Conservation (phyloP, 2,113 vertebrate genomes). For the Herpetotheres cachinnans region DNA sequence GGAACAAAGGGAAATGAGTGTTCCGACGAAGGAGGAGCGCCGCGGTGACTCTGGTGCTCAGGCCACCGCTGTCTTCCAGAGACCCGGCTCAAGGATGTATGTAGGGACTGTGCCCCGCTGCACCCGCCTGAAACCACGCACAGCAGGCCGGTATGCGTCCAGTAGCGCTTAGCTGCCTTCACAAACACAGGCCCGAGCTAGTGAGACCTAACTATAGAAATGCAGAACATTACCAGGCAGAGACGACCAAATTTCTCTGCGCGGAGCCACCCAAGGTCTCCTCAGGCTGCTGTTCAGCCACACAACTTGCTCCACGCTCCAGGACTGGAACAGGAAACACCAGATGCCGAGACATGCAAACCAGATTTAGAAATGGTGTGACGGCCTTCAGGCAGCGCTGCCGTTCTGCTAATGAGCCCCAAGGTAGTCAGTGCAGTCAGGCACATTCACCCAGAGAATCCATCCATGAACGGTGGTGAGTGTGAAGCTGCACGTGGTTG, state of each 20-base stretch:
- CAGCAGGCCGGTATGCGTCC: too few species aligned
- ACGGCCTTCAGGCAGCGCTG: not conserved
- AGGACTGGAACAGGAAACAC: conserved; percentile 47
- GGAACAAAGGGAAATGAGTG: not conserved
- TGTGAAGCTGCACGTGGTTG: not conserved
- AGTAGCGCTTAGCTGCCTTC: too few species aligned
- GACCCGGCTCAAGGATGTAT: fast-evolving
- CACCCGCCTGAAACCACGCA: too few species aligned
- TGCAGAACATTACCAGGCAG: not conserved
- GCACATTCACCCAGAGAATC: not conserved
- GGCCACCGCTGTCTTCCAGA: not conserved
- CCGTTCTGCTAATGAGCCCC: not conserved
- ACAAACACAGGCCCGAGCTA: not conserved
- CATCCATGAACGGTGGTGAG: not conserved
- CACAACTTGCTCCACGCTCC: not conserved
- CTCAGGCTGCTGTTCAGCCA: not conserved
- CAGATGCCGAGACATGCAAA: conserved; percentile 56
- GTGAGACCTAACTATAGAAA: not conserved
- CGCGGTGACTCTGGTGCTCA: not conserved
- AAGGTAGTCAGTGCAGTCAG: not conserved
- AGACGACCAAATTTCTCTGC: not conserved
- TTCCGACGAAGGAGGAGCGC: not conserved
- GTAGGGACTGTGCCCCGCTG: too few species aligned
- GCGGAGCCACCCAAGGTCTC: not conserved
- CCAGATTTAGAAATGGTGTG: not conserved